Evolutionary conservation across 2,888 invertebrate genomes (phyloP).

Genomic region (Phania funesta): DNA sequence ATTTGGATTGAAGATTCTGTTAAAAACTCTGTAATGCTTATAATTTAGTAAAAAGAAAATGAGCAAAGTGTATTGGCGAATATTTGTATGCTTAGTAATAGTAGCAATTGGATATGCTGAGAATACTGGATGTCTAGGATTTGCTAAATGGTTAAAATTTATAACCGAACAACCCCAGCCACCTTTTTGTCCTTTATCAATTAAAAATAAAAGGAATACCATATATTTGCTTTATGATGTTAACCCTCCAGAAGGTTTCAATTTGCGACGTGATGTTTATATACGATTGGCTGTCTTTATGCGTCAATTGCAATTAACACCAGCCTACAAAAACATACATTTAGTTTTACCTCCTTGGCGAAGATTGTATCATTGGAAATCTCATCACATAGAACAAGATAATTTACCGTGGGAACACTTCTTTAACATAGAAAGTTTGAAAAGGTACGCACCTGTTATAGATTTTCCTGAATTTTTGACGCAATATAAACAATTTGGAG

Average conservation of each 20-base stretch:
- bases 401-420: slow-evolving; percentile 90
- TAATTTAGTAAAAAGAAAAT: slow-evolving; percentile 12
- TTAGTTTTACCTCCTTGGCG: slow-evolving; percentile 96
- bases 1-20: neutral
- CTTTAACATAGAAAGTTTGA: slow-evolving; percentile 91
- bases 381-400: slow-evolving; percentile 82
- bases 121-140: neutral
- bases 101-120: neutral
- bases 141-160: slow-evolving; percentile 47
- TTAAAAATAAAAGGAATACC: slow-evolving; percentile 67
- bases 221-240: slow-evolving; percentile 93
- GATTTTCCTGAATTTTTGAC: slow-evolving; percentile 91
- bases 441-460: slow-evolving; percentile 87
- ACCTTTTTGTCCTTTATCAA: slow-evolving; percentile 51
- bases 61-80: neutral
- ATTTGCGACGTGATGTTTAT: slow-evolving; percentile 96
- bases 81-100: neutral
- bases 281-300: slow-evolving; percentile 94
- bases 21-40: neutral
- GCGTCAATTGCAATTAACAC: slow-evolving; percentile 83
- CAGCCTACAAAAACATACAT: slow-evolving; percentile 81
- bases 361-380: slow-evolving; percentile 93
- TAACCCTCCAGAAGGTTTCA: slow-evolving; percentile 98
- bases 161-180: neutral
- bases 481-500: slow-evolving; percentile 81